These are phyloP conservation scores for Marcusenius ussheri DNA, from an alignment of 2,113 vertebrate species.

Conservation along the genomic window DNA sequence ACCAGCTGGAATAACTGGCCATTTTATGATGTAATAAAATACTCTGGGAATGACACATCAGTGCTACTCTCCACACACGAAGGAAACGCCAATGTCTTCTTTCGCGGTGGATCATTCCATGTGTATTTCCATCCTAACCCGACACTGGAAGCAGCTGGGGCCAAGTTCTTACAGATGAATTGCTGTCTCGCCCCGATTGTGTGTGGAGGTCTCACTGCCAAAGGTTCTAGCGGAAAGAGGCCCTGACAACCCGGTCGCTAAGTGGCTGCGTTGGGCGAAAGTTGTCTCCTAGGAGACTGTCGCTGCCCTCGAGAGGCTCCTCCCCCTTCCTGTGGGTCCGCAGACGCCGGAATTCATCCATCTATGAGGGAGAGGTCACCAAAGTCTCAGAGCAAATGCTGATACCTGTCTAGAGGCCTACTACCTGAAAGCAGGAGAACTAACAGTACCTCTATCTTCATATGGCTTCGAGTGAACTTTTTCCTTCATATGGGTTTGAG, in stretches of 20 bases:
- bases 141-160: neutral
- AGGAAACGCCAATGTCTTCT: neutral
- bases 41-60: neutral
- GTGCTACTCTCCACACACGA: neutral
- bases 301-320: slow-evolving; percentile 82
- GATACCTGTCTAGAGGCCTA: neutral
- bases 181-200: neutral
- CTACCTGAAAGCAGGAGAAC: neutral
- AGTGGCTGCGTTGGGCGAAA: slow-evolving; percentile 95
- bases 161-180: neutral
- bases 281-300: slow-evolving; percentile 91
- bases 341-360: slow-evolving; percentile 91
- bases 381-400: neutral
- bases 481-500: neutral
- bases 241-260: slow-evolving; percentile 82
- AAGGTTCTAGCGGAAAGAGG: slow-evolving; percentile 80
- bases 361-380: slow-evolving; percentile 54
- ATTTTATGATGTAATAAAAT: neutral
- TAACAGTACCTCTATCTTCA: neutral
- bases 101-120: neutral
- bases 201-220: neutral
- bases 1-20: neutral
- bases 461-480: neutral
- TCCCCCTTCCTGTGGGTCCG: slow-evolving; percentile 86
- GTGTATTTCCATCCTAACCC: neutral